A percentile compares a stretch with the other conserved stretches of the same genome.
Evolutionary conservation across 2,888 invertebrate genomes (phyloP).

Genomic region (Punctoribates punctum): DNA sequence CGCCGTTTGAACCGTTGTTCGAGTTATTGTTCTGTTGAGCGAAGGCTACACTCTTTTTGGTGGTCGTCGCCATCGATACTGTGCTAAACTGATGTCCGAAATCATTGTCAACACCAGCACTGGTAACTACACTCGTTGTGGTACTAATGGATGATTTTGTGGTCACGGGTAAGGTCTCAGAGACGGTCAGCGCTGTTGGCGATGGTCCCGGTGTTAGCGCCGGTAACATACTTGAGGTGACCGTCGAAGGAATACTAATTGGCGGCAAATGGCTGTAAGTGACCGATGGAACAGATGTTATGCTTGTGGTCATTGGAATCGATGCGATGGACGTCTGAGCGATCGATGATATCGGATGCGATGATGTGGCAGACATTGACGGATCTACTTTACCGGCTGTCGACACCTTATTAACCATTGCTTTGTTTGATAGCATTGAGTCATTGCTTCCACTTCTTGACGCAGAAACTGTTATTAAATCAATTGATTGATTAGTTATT

Average conservation of each 20-base stretch:
- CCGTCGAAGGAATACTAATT: slow-evolving; percentile 14
- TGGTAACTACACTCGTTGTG: background rate
- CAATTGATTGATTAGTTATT: background rate
- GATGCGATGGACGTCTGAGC: background rate
- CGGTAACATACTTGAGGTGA: slow-evolving; percentile 2
- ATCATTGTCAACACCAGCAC: background rate
- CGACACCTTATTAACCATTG: background rate
- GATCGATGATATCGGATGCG: slow-evolving; percentile 23
- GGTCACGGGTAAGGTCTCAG: background rate
- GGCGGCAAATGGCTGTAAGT: slow-evolving; percentile 19
- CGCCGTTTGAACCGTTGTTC: slow-evolving; percentile 8
- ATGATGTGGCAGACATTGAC: slow-evolving; percentile 17
- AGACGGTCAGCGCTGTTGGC: slow-evolving; percentile 8
- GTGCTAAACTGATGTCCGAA: slow-evolving; percentile 6
- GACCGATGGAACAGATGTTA: background rate
- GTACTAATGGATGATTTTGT: background rate
- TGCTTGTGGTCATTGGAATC: slow-evolving; percentile 12
- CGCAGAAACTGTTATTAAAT: background rate
- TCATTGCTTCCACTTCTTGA: slow-evolving; percentile 30
- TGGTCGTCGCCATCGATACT: background rate
- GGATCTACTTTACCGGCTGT: background rate
- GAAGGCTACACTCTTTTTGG: slow-evolving; percentile 15
- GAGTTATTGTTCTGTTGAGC: slow-evolving; percentile 10
- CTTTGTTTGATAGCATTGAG: background rate
- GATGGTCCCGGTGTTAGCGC: slow-evolving; percentile 15